Base-by-base conservation (phyloP, 2,797 vertebrate species). In the Sebastes oblongus region DNA sequence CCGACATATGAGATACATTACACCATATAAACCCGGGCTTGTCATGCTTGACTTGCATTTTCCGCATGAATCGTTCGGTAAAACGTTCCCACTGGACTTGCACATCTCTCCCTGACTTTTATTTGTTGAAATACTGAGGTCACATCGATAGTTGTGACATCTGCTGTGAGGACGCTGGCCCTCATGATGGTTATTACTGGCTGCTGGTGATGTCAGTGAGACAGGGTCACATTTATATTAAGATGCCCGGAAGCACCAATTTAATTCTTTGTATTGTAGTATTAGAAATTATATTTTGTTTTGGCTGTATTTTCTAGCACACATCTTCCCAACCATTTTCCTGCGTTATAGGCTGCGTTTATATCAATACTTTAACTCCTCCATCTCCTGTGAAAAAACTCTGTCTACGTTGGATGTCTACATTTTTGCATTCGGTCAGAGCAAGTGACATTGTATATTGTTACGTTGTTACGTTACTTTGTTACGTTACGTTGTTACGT, bases 1-100 rank as follows among this genome's bases (percentile, higher is more conserved):
- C 76, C 22, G 76, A 91, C 78, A 87, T 36, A 46, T 14, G 78
- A 89, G 75, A 88, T 36, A 50, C 79, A 66, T 84, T 79, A 65
- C 76, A 66, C 76, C 68, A 22, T 46, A 83, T 81, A 81, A 93
- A 85, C 32, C 9, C 18, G 0, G 10, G 36, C 71, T 55, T 16
- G 72, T 86, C 81, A 72, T 69, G 80, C 78, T 79, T 27, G 70
- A 75, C 67, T 71, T 74, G 34, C 56, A 39, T 71, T 83, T 90
- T 85, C 60, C 30, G 42, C 69, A 52, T 77, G 72, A 81, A 69
- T 24, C 66, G 2, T 46, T 32, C 68, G 27, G 68, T 77, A 55
- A 84, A 87, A 81, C 3, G 10, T n/a, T 73, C 78, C 66, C 64
- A 8, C 71, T 6, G 66, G 75, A 80, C 77, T 78, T n/a, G 11